Percentiles rank a stretch among this genome's conserved stretches.
Evolutionary conservation across 1,140 invertebrate genomes (phyloP).

Genomic region (Temnothorax longispinosus): DNA sequence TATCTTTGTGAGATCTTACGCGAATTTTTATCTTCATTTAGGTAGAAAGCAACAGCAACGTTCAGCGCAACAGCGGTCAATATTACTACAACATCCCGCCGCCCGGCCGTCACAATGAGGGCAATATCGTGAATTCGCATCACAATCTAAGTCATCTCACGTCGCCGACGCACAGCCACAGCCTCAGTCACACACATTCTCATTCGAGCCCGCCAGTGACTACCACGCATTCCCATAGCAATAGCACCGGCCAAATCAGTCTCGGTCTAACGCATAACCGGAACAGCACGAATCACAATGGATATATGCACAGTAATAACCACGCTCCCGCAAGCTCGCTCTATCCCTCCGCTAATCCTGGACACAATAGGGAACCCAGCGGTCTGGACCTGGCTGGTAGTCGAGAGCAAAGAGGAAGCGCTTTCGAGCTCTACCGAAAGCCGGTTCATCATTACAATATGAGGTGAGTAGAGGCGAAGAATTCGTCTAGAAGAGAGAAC

Average conservation of each 20-base stretch:
- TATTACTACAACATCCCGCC: constrained; percentile 88
- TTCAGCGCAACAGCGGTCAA: constrained; percentile 84
- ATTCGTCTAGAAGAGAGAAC: background rate
- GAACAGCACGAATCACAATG: constrained; percentile 82
- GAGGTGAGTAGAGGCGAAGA: constrained; percentile 86
- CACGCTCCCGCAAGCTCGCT: constrained; percentile 72
- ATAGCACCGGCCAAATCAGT: constrained; percentile 83
- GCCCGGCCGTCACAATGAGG: constrained; percentile 82
- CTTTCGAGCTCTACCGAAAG: constrained; percentile 97
- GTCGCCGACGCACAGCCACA: constrained; percentile 81
- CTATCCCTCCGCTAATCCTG: constrained; percentile 67
- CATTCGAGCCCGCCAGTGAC: constrained; percentile 86
- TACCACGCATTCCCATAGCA: constrained; percentile 85
- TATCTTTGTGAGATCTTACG: background rate
- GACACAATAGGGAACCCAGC: constrained; percentile 87
- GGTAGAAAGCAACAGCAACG: constrained; percentile 80
- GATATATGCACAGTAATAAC: constrained; percentile 80
- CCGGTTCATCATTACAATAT: constrained; percentile 92
- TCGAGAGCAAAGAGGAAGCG: constrained; percentile 96
- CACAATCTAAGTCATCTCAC: constrained; percentile 85
- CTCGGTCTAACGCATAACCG: constrained; percentile 85
- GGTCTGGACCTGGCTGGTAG: constrained; percentile 92
- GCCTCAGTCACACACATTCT: constrained; percentile 85
- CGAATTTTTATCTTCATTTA: constrained; percentile 53
- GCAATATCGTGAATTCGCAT: constrained; percentile 82